A percentile compares a stretch with the other conserved stretches of the same genome.
Conservation (phyloP, 2,888 invertebrate genomes). For the Caenorhabditis sp. region DNA sequence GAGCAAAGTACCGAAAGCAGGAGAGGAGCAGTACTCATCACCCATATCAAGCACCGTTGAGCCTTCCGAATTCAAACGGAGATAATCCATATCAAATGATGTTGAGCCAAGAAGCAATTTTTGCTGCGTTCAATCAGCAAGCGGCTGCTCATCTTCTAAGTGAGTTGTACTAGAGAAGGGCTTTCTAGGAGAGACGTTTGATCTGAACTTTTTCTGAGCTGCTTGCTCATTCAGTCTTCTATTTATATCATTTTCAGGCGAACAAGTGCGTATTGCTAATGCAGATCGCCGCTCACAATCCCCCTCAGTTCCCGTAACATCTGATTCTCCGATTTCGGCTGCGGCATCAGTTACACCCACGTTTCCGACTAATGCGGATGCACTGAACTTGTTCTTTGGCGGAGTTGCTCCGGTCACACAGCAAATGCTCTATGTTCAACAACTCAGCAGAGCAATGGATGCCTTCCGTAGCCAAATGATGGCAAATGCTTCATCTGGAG, state of each 20-base stretch:
- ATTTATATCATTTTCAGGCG: slow-evolving; percentile 33
- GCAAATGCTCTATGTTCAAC: slow-evolving; percentile 66
- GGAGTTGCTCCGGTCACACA: slow-evolving; percentile 56
- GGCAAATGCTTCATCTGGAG: slow-evolving; percentile 16
- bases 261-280: slow-evolving; percentile 55
- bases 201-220: background rate
- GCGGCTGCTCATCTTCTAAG: slow-evolving; percentile 65
- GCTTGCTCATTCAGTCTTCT: background rate
- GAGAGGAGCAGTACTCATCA: slow-evolving; percentile 68
- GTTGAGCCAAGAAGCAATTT: slow-evolving; percentile 63
- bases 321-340: slow-evolving; percentile 45
- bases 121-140: slow-evolving; percentile 66
- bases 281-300: slow-evolving; percentile 57
- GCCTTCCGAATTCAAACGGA: slow-evolving; percentile 30
- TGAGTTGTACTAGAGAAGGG: slow-evolving; percentile 22
- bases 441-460: slow-evolving; percentile 66
- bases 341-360: slow-evolving; percentile 39
- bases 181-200: slow-evolving; percentile 3
- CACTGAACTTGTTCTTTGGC: slow-evolving; percentile 63
- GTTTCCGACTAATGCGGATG: slow-evolving; percentile 55
- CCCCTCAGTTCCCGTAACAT: slow-evolving; percentile 52
- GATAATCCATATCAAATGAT: slow-evolving; percentile 64
- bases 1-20: slow-evolving; percentile 80
- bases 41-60: slow-evolving; percentile 64
- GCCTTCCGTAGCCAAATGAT: slow-evolving; percentile 53